phyloP scores from a whole-genome alignment of 2,113 vertebrate genomes.

The Todiramphus saurophagus region DNA sequence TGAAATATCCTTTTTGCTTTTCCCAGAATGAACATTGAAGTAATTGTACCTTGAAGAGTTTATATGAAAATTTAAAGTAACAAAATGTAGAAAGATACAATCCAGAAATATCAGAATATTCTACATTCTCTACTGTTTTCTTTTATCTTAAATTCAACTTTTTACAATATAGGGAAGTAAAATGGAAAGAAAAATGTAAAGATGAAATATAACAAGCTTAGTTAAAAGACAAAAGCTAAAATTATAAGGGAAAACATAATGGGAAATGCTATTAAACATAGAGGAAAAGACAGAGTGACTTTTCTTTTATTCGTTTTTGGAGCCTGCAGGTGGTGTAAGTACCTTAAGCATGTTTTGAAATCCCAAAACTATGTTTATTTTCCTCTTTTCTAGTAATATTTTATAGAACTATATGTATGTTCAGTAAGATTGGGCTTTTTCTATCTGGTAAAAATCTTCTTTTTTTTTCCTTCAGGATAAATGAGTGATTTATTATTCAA shows the following conservation, averaged over 20 bases:
- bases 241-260: background rate
- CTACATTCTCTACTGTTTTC: background rate
- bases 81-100: background rate
- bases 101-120: background rate
- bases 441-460: background rate
- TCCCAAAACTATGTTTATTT: background rate
- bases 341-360: background rate
- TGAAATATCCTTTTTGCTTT: background rate
- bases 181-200: background rate
- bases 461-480: background rate
- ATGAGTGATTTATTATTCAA: background rate
- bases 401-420: background rate
- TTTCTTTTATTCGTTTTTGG: background rate
- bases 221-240: background rate
- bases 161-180: background rate
- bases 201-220: background rate
- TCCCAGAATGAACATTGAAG: background rate
- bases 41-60: background rate
- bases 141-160: background rate
- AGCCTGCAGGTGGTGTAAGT: constrained; percentile 1
- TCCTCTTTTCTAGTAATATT: background rate
- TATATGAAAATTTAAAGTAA: background rate
- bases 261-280: background rate
- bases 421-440: background rate
- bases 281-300: background rate